A percentile compares a stretch with the other conserved stretches of the same genome.
Conservation (phyloP, 2,888 invertebrate genomes). For the Aproaerema taeniolella region DNA sequence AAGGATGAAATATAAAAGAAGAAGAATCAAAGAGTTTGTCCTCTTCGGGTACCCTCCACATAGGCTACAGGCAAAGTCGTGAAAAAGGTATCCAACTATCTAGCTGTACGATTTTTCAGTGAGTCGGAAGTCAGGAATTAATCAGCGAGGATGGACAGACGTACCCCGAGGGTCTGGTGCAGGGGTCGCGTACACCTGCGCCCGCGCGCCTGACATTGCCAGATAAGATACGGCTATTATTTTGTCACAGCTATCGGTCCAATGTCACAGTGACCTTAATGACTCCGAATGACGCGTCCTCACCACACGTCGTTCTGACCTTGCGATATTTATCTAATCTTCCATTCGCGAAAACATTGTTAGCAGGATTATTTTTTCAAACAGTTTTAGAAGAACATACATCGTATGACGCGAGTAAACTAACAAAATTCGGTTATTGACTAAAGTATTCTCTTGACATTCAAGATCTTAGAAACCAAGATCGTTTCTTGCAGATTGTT, state of each 20-base stretch:
- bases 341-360: conserved; percentile 59
- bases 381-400: not conserved
- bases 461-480: no score
- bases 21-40: no score
- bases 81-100: no score
- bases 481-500: no score
- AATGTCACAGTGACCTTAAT: conserved; percentile 77
- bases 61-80: no score
- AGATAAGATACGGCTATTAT: conserved; percentile 75
- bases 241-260: conserved; percentile 69
- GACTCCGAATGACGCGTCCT: conserved; percentile 68
- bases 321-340: conserved; percentile 75
- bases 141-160: no score
- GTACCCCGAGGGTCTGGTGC: conserved; percentile 33
- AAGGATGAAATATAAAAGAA: no score
- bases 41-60: no score
- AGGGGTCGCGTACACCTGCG: conserved; percentile 69
- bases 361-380: conserved; percentile 38
- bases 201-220: conserved; percentile 68
- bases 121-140: no score
- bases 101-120: no score
- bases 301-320: conserved; percentile 62
- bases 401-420: not conserved
- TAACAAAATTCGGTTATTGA: no score
- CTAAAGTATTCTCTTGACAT: no score